A percentile compares a stretch with the other conserved stretches of the same genome.
Evolutionary conservation across 64 coral and sea anemone genomes (phyloP).

Genomic region (Stylophora pistillata): DNA sequence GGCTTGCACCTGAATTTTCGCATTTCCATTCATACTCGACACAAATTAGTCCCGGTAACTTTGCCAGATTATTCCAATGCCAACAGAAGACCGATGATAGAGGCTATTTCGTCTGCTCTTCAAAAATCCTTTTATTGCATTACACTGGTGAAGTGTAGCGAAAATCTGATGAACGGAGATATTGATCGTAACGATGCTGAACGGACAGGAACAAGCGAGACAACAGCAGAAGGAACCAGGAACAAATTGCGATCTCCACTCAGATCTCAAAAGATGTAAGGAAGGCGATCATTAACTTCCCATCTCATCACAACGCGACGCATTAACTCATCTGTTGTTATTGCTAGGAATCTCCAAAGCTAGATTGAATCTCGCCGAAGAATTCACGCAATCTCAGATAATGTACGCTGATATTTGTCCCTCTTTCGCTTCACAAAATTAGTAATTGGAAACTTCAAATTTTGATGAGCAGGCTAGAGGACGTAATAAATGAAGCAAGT

Average conservation of each 20-base stretch:
- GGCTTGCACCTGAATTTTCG: slow-evolving; percentile 1
- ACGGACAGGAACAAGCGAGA: too few species aligned
- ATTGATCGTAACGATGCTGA: too few species aligned
- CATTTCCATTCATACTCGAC: slow-evolving; percentile 16
- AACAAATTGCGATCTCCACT: neutral
- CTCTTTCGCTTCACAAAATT: neutral
- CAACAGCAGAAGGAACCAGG: too few species aligned
- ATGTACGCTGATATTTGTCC: neutral
- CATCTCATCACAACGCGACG: neutral
- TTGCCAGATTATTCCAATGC: neutral
- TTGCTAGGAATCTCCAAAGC: neutral
- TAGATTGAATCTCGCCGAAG: neutral
- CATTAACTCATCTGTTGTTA: slow-evolving; percentile 2
- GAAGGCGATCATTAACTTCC: slow-evolving; percentile 5
- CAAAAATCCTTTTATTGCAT: neutral
- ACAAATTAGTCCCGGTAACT: neutral
- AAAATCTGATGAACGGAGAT: too few species aligned
- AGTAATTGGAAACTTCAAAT: neutral
- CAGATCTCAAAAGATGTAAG: neutral
- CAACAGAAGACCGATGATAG: neutral
- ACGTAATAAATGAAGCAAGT: neutral
- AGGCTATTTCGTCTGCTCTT: neutral
- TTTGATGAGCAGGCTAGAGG: neutral
- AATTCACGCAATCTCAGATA: neutral
- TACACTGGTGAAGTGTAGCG: too few species aligned